phyloP scores from a whole-genome alignment of 2,113 vertebrate species.

The Ginglymostoma cirratum region DNA sequence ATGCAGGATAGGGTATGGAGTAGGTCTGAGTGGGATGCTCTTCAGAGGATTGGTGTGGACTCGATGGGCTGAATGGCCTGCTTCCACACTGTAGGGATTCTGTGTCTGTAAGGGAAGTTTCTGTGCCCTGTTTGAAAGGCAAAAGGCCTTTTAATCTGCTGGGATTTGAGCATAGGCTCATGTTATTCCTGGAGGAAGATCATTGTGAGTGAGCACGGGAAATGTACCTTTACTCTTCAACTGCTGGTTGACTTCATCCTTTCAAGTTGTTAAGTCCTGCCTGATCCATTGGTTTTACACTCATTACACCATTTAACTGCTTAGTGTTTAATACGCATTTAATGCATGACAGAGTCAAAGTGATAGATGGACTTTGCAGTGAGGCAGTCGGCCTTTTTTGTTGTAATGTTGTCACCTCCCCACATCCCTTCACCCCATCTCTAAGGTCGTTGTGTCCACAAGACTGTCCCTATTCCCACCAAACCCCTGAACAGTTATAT shows the following conservation, averaged over 20 bases:
- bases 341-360: not conserved
- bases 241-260: not conserved
- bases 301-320: not conserved
- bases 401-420: not conserved
- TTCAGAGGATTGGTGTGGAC: too few species aligned
- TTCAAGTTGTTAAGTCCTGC: not conserved
- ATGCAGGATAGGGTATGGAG: too few species aligned
- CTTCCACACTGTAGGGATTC: too few species aligned
- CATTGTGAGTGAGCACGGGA: not conserved
- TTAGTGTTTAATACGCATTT: not conserved
- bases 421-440: too few species aligned
- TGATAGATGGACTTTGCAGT: not conserved
- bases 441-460: too few species aligned
- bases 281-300: not conserved
- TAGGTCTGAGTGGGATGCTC: too few species aligned
- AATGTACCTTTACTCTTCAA: not conserved
- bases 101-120: not conserved
- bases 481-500: not conserved
- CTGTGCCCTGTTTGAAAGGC: not conserved
- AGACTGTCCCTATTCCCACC: not conserved
- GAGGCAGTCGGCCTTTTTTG: not conserved
- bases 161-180: not conserved
- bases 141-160: not conserved
- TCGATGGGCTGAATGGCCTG: too few species aligned
- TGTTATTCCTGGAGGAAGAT: not conserved